A percentile compares a stretch with the other conserved stretches of the same genome.
Evolutionary conservation across 2,113 vertebrate species (phyloP).

Genomic region (Centropus unirufus): DNA sequence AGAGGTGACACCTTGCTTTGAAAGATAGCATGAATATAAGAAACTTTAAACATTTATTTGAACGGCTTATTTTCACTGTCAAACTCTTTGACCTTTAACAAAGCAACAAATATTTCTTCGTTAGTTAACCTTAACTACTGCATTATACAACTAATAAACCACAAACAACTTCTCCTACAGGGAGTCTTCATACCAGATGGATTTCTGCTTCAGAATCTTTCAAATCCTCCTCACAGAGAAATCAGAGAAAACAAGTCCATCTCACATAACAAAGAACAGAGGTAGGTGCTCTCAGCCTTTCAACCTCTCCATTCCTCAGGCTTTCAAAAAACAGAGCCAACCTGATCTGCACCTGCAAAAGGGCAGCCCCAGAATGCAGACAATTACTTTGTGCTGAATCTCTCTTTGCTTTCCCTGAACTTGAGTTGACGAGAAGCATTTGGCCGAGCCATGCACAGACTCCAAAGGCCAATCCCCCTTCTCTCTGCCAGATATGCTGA

Average conservation of each 20-base stretch:
- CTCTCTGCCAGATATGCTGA: conserved; percentile 13
- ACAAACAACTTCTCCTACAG: neutral
- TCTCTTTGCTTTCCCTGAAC: conserved; percentile 23
- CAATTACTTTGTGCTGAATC: conserved; percentile 1
- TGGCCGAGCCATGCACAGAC: neutral
- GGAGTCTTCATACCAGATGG: neutral
- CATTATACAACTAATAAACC: neutral
- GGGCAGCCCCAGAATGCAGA: neutral
- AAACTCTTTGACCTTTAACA: neutral
- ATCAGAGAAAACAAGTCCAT: neutral
- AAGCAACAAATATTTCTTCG: neutral
- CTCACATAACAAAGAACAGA: neutral
- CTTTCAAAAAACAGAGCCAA: neutral
- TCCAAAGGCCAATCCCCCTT: conserved; percentile 22
- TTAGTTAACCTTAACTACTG: neutral
- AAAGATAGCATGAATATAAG: neutral
- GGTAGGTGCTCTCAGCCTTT: neutral
- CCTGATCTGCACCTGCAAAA: neutral
- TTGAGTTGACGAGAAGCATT: conserved; percentile 32
- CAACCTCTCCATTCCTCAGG: neutral
- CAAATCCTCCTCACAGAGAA: neutral
- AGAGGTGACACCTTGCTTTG: neutral
- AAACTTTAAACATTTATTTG: neutral
- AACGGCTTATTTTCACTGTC: neutral
- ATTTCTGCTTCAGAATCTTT: neutral